Base-by-base conservation (phyloP, 1,140 invertebrate species). In the Pseudomyrmex cubaensis region DNA sequence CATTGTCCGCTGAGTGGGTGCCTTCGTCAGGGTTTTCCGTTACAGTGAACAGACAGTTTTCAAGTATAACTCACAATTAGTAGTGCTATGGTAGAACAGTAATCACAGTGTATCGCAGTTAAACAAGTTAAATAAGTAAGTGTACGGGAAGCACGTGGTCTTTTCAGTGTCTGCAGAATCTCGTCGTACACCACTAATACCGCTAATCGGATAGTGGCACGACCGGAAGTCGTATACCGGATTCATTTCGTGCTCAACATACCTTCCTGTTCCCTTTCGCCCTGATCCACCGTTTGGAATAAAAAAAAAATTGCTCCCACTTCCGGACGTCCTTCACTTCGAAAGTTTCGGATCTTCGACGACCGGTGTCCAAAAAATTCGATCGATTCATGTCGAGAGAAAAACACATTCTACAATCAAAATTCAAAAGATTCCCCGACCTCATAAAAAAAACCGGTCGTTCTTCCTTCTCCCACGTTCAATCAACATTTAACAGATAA, bases 21-120 rank as follows among this genome's bases (percentile, higher is more conserved):
- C 93, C 93, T 94, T 92, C 92, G 93, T 94, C 89, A 93, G 94
- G 93, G 93, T 93, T 94, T 94, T 94, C 86, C 91, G 93, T 94
- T 94, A 94, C 93, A 94, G 93, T 94, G 92, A 93, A 93, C 90
- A 88, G 90, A 92, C 91, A 80, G 82, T 94, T 93, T 91, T 93
- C 92, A 93, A 91, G 90, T 94, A 94, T 94, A 94, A 94, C 92
- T 93, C 92, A 91, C 93, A 92, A 93, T 91, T 94, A 93, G 92
- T 94, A 93, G 92, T 92, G 92, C 92, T 93, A 90, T 92, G 93
- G 92, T 93, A 94, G 93, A 86, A 92, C 93, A 93, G 91, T 94
- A 94, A 93, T 93, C 93, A 94, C 90, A 93, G 85, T 94, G 89
- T 94, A 94, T 91, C 92, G 90, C 94, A 94, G 90, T 94, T 77